These are phyloP conservation scores for Diprion similis DNA, from an alignment of 1,140 invertebrate species.

Conservation along the genomic window DNA sequence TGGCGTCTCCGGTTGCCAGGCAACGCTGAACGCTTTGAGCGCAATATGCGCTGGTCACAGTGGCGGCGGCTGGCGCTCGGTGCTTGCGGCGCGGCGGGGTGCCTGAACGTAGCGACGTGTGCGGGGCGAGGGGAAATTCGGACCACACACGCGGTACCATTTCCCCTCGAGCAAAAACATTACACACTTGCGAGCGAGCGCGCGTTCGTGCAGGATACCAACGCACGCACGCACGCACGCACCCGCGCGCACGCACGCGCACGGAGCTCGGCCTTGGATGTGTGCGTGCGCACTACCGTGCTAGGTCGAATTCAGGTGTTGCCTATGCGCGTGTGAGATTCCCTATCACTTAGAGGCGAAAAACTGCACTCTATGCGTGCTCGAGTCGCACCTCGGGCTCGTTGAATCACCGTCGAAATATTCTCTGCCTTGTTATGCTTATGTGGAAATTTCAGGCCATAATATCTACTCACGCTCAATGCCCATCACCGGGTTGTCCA, in stretches of 20 bases:
- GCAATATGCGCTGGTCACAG: background rate
- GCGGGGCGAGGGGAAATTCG: slow-evolving; percentile 41
- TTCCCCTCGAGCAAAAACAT: slow-evolving; percentile 60
- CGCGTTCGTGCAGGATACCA: slow-evolving; percentile 19
- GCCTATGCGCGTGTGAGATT: no score
- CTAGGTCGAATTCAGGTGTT: no score
- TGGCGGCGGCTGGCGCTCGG: background rate
- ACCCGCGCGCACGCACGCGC: slow-evolving; percentile 31
- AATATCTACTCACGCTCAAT: no score
- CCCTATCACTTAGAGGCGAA: no score
- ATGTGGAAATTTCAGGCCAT: no score
- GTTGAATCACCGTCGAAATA: no score
- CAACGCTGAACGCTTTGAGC: slow-evolving; percentile 33
- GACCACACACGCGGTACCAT: slow-evolving; percentile 60
- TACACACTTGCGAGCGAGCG: slow-evolving; percentile 44
- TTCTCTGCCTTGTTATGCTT: no score
- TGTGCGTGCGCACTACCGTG: no score
- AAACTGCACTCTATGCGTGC: no score
- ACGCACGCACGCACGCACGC: background rate
- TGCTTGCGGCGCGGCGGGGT: background rate
- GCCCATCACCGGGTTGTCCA: no score
- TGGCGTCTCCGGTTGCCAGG: slow-evolving; percentile 57
- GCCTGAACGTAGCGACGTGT: background rate
- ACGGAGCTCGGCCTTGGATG: slow-evolving; percentile 16
- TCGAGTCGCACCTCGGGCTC: no score